phyloP scores from a whole-genome alignment of 1,140 invertebrate genomes.

The Andricus grossulariae region DNA sequence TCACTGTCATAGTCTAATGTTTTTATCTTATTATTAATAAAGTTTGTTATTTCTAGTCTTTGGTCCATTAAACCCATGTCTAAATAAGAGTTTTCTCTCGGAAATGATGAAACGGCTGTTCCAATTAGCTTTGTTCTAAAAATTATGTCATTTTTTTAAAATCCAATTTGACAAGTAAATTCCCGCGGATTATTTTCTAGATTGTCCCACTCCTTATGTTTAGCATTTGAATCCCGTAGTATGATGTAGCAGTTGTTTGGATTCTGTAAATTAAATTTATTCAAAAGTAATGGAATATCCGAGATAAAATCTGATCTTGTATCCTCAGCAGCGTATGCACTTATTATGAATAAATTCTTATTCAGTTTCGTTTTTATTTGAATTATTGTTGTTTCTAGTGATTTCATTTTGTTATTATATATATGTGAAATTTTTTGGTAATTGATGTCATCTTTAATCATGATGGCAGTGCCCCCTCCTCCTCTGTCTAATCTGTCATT shows the following conservation, averaged over 20 bases:
- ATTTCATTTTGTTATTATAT: no score
- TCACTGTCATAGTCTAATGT: no score
- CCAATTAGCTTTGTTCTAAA: conserved; percentile 33
- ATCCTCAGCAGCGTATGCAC: conserved; percentile 22
- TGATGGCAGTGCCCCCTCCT: no score
- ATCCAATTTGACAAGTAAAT: neutral
- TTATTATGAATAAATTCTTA: no score
- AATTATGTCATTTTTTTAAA: neutral
- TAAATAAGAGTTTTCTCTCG: conserved; percentile 6
- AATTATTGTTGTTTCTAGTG: no score
- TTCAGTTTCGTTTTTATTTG: no score
- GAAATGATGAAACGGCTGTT: conserved; percentile 9
- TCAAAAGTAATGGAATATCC: neutral
- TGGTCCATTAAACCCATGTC: conserved; percentile 32
- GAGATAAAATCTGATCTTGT: neutral
- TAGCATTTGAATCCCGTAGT: conserved; percentile 8
- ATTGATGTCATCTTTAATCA: no score
- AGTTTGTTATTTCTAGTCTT: neutral
- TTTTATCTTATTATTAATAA: no score
- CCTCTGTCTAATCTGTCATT: no score
- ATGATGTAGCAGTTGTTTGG: conserved; percentile 3
- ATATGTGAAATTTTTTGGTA: no score
- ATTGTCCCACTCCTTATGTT: conserved; percentile 26
- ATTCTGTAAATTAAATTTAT: conserved; percentile 15
- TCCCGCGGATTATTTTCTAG: neutral